Conservation (phyloP, 2,888 invertebrate genomes). For the Nomada ferruginata region DNA sequence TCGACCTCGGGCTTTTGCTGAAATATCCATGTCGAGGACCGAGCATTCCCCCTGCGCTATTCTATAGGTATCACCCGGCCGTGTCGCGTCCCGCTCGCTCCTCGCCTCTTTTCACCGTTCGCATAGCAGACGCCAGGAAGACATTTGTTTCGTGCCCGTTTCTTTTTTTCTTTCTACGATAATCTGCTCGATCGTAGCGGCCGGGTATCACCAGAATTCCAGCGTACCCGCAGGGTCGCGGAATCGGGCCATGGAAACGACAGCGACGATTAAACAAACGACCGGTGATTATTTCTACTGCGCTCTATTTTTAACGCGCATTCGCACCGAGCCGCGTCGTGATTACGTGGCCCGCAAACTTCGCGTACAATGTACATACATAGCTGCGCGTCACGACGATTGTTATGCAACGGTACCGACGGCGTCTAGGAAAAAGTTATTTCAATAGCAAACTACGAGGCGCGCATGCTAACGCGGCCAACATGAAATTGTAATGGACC, state of each 20-base stretch:
- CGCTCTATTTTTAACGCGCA: neutral
- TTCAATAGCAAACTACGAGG: slow-evolving; percentile 10
- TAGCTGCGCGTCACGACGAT: too few species aligned
- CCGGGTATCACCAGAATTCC: too few species aligned
- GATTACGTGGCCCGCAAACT: slow-evolving; percentile 28
- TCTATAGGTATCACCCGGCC: neutral
- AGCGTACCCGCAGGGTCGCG: too few species aligned
- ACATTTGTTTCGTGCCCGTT: slow-evolving; percentile 25
- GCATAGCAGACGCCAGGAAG: slow-evolving; percentile 28
- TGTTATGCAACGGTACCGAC: slow-evolving; percentile 28
- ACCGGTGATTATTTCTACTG: neutral
- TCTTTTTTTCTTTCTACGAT: too few species aligned
- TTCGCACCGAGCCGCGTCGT: neutral
- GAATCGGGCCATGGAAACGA: too few species aligned
- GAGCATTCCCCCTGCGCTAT: slow-evolving; percentile 15
- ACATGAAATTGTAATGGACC: slow-evolving; percentile 40
- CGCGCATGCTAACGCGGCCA: slow-evolving; percentile 14
- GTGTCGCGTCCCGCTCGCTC: neutral
- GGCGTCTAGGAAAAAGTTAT: slow-evolving; percentile 44
- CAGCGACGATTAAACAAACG: neutral
- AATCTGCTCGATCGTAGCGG: too few species aligned
- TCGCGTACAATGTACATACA: too few species aligned
- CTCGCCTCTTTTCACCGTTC: neutral
- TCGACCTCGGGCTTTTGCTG: slow-evolving; percentile 62
- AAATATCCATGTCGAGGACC: slow-evolving; percentile 52